Base-by-base conservation (phyloP, 2,797 vertebrate species). In the Sciaenops ocellatus region DNA sequence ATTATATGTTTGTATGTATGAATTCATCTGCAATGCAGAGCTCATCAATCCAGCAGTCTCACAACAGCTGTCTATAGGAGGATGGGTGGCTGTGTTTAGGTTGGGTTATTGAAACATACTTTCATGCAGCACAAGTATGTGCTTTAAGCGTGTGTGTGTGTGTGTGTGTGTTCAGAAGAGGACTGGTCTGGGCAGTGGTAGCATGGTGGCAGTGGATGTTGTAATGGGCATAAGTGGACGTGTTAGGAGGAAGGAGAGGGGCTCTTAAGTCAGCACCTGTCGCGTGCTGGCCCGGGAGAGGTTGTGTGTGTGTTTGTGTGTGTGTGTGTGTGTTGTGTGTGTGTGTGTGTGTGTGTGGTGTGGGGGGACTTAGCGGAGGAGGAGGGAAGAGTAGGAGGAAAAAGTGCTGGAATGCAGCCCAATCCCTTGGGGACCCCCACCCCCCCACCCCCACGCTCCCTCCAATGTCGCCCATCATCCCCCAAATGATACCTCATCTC, bases 191-290 rank as follows among this genome's bases (percentile, higher is more conserved):
- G 34, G 54, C 69, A 48, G 12, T 41, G 66, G 78, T 57, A 84
- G 86, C 86, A 90, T 70, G 85, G 78, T 80, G 24, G 47, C 88
- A 82, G 86, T 79, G 68, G 56, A 89, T 90, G 87, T 72, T 50
- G 80, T 90, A 85, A 62, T 85, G 70, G 84, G 87, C 84, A 88
- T 67, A 88, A 93, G 91, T 86, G 79, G 79, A 81, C 44, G 76
- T 87, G 84, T 84, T 73, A 47, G 63, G 69, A 87, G 92, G 89
- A 89, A 87, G 84, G 86, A 75, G 85, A 79, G 70, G 17, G 79
- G 88, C 79, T 91, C 85, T 92, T 91, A 93, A 93, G 92, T 94
- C 93, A 92, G 94, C 94, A 93, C 92, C 94, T 94, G 94, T 94
- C 94, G 83, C 86, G 89, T 93, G 92, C 83, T 87, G 82, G 89